These are phyloP conservation scores for Zophobas atratus DNA, from an alignment of 1,140 invertebrate genomes.

Conservation along the genomic window DNA sequence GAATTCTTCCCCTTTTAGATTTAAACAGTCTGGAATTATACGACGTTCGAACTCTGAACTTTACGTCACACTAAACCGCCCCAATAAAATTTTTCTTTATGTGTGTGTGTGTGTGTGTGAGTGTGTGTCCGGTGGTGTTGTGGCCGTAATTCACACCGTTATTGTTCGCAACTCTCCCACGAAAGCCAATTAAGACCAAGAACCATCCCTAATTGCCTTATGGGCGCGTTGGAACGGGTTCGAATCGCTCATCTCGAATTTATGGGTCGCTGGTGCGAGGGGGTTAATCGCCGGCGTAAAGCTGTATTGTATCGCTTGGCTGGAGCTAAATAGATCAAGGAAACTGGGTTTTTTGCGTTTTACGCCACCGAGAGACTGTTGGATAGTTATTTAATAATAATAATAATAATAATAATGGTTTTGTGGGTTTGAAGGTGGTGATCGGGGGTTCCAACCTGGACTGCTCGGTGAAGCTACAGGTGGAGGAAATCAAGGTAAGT, in stretches of 20 bases:
- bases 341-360: background rate
- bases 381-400: no score
- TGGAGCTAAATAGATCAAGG: background rate
- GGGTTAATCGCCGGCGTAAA: no score
- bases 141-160: background rate
- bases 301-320: no score
- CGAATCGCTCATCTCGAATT: background rate
- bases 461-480: constrained; percentile 77
- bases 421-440: constrained; percentile 76
- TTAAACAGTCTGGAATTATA: no score
- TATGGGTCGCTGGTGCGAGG: background rate
- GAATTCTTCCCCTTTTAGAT: no score
- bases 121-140: no score
- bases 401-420: background rate
- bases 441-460: constrained; percentile 88
- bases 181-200: constrained; percentile 9
- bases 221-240: background rate
- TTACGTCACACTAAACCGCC: no score
- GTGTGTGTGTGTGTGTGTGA: no score
- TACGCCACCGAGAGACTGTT: no score
- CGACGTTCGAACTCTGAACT: no score
- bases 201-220: constrained; percentile 24
- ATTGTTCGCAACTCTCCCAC: constrained; percentile 10
- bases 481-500: constrained; percentile 79
- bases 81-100: background rate